phyloP scores from a whole-genome alignment of 1,140 invertebrate genomes.

The Zaprionus gabonicus region DNA sequence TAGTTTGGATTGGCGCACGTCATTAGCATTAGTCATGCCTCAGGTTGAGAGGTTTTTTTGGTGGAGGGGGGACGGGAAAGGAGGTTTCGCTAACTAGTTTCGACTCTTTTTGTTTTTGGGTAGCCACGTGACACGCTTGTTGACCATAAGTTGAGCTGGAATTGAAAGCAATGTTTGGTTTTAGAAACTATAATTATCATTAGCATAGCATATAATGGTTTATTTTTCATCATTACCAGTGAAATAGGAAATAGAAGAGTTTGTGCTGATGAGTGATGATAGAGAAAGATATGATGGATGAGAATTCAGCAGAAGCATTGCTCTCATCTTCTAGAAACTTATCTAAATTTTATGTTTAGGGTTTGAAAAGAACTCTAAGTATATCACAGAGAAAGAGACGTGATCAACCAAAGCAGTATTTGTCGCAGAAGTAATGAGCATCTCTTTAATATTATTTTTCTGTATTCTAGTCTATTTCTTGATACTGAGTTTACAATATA shows the following conservation, averaged over 20 bases:
- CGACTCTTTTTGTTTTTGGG: background rate
- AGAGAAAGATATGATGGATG: no score
- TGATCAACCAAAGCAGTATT: no score
- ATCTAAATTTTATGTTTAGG: no score
- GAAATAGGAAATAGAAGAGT: background rate
- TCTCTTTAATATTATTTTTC: no score
- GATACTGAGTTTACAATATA: no score
- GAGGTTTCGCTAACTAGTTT: conserved; percentile 3
- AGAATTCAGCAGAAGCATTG: no score
- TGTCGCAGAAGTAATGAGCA: no score
- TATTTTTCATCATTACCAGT: background rate
- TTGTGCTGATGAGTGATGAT: background rate
- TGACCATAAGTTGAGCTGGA: background rate
- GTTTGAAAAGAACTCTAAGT: no score
- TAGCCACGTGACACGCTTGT: conserved; percentile 41
- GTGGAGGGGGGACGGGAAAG: no score
- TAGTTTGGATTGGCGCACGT: conserved; percentile 54
- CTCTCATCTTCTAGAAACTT: no score
- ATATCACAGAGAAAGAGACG: no score
- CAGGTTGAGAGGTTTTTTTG: conserved; percentile 3
- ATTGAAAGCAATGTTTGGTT: background rate
- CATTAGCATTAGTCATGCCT: conserved; percentile 70
- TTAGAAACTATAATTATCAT: conserved; percentile 3
- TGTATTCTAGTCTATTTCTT: no score
- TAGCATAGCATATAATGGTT: background rate